A percentile compares a stretch with the other conserved stretches of the same genome.
Conservation (phyloP, 2,113 vertebrate species). For the Atlantisia rogersi region DNA sequence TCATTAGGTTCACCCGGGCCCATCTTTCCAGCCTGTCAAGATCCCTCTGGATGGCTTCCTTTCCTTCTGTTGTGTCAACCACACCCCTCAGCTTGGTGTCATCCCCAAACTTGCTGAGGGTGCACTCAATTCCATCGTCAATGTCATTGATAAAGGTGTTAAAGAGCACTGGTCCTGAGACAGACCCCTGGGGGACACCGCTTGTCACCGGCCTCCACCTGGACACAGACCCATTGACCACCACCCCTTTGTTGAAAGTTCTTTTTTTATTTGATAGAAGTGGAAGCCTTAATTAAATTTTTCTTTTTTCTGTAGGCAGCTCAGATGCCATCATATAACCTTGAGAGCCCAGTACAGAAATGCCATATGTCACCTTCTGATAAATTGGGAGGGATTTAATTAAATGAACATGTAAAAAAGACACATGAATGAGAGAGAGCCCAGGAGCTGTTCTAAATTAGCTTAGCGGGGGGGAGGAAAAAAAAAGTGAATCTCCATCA, state of each 20-base stretch:
- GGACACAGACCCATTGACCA: too few species aligned
- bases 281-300: not conserved
- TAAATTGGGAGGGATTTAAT: not conserved
- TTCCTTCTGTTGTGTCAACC: too few species aligned
- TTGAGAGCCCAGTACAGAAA: not conserved
- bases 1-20: too few species aligned
- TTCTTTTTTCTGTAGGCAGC: not conserved
- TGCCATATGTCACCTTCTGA: not conserved
- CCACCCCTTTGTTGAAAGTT: not conserved
- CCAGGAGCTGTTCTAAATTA: not conserved
- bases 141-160: too few species aligned
- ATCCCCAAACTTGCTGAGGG: too few species aligned
- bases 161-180: too few species aligned
- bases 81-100: too few species aligned
- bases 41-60: too few species aligned
- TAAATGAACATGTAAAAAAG: not conserved
- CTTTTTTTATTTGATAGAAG: not conserved
- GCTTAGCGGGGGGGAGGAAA: not conserved
- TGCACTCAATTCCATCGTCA: too few species aligned
- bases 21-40: too few species aligned
- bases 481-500: not conserved
- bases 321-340: not conserved
- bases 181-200: too few species aligned
- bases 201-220: too few species aligned
- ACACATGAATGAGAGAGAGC: not conserved